Percentiles rank a stretch among this genome's conserved stretches.
Evolutionary conservation across 2,797 vertebrate genomes (phyloP).

Genomic region (Helarctos malayanus): DNA sequence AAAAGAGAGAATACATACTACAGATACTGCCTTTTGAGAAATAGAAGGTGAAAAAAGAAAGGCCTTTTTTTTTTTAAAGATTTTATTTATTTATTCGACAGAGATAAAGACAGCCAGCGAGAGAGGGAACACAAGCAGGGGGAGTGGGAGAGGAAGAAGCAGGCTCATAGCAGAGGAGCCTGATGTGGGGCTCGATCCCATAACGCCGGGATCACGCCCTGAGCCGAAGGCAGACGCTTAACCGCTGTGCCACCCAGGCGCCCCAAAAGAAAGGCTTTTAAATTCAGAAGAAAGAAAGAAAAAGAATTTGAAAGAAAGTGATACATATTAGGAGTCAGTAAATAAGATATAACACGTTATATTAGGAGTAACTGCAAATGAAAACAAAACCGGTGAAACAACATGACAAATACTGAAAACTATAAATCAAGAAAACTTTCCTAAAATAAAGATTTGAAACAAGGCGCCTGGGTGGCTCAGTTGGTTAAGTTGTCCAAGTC

Average conservation of each 20-base stretch:
- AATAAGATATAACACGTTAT: not conserved
- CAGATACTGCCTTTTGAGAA: not conserved
- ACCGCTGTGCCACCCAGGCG: too few species aligned
- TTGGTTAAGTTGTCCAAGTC: not conserved
- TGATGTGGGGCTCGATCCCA: too few species aligned
- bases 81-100: too few species aligned
- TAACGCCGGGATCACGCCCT: too few species aligned
- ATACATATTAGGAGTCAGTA: slow-evolving; percentile 8
- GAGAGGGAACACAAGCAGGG: too few species aligned
- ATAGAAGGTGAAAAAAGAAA: not conserved
- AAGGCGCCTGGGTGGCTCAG: not conserved
- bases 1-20: not conserved
- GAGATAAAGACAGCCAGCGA: too few species aligned
- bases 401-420: not conserved
- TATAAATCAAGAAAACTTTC: not conserved
- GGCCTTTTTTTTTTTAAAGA: not conserved
- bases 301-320: not conserved
- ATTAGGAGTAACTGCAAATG: not conserved
- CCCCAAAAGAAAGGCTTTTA: not conserved
- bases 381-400: not conserved
- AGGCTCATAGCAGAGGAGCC: too few species aligned
- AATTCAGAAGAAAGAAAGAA: not conserved
- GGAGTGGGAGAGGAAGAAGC: too few species aligned
- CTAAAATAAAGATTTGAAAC: not conserved
- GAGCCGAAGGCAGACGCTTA: too few species aligned